These are phyloP conservation scores for Neelides folsomi DNA, from an alignment of 2,888 invertebrate species.

Conservation along the genomic window DNA sequence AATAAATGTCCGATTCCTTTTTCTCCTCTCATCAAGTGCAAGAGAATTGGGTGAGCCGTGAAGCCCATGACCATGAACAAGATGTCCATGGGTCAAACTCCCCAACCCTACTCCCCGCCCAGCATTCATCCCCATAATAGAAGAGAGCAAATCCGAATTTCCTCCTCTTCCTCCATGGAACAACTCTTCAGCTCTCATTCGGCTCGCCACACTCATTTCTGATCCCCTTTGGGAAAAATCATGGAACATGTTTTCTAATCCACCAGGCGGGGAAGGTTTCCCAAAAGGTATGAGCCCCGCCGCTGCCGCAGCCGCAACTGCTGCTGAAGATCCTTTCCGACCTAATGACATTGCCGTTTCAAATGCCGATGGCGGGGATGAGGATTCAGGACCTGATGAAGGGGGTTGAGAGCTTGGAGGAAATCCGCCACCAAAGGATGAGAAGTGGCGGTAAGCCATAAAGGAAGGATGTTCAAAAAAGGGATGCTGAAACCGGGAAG, in stretches of 20 bases:
- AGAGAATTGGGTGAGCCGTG: slow-evolving; percentile 20
- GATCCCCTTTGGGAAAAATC: slow-evolving; percentile 25
- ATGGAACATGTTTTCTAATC: slow-evolving; percentile 21
- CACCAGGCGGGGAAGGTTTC: slow-evolving; percentile 22
- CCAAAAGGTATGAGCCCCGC: slow-evolving; percentile 3
- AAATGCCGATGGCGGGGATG: slow-evolving; percentile 14
- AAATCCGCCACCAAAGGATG: slow-evolving; percentile 22
- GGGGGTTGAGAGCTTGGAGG: slow-evolving; percentile 12
- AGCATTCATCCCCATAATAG: slow-evolving; percentile 17
- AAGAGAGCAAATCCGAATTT: slow-evolving; percentile 30
- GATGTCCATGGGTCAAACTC: slow-evolving; percentile 1
- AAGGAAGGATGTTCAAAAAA: slow-evolving; percentile 31
- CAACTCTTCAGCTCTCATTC: slow-evolving; percentile 22
- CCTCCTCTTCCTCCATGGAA: slow-evolving; percentile 22
- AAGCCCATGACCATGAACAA: slow-evolving; percentile 10
- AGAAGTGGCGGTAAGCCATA: slow-evolving; percentile 32
- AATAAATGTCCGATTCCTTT: slow-evolving; percentile 95
- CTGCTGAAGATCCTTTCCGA: slow-evolving; percentile 8
- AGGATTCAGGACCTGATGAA: slow-evolving; percentile 5
- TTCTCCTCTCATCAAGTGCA: slow-evolving; percentile 58
- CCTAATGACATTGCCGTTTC: slow-evolving; percentile 22
- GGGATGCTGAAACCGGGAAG: slow-evolving; percentile 22
- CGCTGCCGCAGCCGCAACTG: slow-evolving; percentile 10
- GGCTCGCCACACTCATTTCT: slow-evolving; percentile 4
- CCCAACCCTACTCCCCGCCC: slow-evolving; percentile 10